Evolutionary conservation across 2,113 vertebrate genomes (phyloP).

Genomic region (Nipponia nippon): DNA sequence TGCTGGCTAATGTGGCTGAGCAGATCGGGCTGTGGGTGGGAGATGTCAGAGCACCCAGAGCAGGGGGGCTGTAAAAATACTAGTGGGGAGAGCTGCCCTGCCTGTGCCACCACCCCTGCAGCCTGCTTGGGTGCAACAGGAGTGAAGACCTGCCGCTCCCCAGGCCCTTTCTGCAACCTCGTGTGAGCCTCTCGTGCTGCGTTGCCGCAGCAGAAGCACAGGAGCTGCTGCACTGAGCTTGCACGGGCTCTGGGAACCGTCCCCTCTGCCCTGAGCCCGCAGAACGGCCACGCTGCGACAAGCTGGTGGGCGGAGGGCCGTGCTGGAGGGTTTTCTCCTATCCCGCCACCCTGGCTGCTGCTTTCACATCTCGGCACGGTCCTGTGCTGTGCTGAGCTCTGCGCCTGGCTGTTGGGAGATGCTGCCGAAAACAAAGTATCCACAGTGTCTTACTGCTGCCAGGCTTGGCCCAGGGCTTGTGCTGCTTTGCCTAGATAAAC

Average conservation of each 20-base stretch:
- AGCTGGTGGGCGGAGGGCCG: too few relatives aligned
- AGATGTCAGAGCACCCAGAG: not conserved
- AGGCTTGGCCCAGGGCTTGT: not conserved
- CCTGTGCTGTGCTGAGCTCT: not conserved
- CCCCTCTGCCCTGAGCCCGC: not conserved
- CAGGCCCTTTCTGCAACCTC: not conserved
- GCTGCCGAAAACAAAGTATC: not conserved
- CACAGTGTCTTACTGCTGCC: accelerated
- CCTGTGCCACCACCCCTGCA: not conserved
- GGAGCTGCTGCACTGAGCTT: not conserved
- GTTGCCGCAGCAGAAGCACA: not conserved
- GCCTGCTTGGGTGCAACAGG: not conserved
- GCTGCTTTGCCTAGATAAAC: not conserved
- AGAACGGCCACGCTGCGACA: accelerated
- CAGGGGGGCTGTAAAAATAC: not conserved
- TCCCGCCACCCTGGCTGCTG: not conserved
- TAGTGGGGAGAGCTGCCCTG: not conserved
- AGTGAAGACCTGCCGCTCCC: too few relatives aligned
- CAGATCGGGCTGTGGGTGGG: not conserved
- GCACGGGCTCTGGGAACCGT: not conserved
- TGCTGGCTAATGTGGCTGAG: too few relatives aligned
- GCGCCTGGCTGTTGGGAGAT: not conserved
- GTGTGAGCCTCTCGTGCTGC: accelerated
- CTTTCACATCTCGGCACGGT: accelerated
- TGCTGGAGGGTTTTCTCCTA: not conserved